These are phyloP conservation scores for Nematostella vectensis DNA, from an alignment of 92 coral and sea anemone species.

Conservation along the genomic window DNA sequence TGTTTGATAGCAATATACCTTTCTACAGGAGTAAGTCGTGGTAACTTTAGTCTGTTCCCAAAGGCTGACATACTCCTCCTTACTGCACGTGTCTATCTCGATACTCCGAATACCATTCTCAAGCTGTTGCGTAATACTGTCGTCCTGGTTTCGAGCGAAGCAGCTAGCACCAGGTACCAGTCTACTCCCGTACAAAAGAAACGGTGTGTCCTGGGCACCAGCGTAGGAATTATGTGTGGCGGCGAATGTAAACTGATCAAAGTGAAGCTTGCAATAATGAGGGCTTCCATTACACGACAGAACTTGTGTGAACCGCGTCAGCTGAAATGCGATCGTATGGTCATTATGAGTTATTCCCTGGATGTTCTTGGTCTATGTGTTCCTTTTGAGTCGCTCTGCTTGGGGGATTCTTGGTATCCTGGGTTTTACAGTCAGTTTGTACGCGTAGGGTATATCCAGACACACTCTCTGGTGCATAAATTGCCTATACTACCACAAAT, in stretches of 20 bases:
- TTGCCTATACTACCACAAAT: too few relatives aligned
- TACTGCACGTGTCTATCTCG: slow-evolving; percentile 32
- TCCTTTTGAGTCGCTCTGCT: too few relatives aligned
- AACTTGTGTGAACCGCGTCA: too few relatives aligned
- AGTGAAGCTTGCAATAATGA: slow-evolving; percentile 21
- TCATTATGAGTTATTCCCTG: too few relatives aligned
- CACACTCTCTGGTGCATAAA: too few relatives aligned
- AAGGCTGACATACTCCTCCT: slow-evolving; percentile 4
- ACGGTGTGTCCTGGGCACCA: slow-evolving; percentile 21
- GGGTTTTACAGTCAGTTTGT: too few relatives aligned
- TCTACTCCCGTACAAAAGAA: slow-evolving; percentile 16
- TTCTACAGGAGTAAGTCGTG: slow-evolving; percentile 4
- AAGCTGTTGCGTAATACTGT: slow-evolving; percentile 25
- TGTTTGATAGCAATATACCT: too few relatives aligned
- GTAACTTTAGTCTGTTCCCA: not conserved
- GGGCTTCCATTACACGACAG: slow-evolving; percentile 23
- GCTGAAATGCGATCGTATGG: too few relatives aligned
- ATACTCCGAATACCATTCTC: slow-evolving; percentile 36
- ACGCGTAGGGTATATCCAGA: too few relatives aligned
- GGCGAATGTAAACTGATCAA: slow-evolving; percentile 36
- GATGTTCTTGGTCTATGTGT: too few relatives aligned
- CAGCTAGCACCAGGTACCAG: slow-evolving; percentile 16
- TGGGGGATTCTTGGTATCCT: too few relatives aligned
- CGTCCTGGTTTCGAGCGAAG: slow-evolving; percentile 34
- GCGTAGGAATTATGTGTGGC: slow-evolving; percentile 42